These are phyloP conservation scores for Adela reaumurella DNA, from an alignment of 2,888 invertebrate genomes.

Conservation along the genomic window DNA sequence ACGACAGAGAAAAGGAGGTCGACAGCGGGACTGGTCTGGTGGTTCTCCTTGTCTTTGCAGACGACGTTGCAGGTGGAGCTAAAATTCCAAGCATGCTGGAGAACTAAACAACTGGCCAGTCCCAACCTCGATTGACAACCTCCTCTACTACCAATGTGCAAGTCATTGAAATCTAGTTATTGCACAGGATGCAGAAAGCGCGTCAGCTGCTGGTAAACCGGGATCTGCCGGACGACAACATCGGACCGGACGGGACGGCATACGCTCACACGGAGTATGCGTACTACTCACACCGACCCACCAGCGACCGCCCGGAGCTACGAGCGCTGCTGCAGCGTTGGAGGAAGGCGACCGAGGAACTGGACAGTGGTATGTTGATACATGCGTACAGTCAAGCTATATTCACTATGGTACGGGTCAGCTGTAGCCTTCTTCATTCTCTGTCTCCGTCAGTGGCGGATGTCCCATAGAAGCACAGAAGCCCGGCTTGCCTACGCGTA, in stretches of 20 bases:
- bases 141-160: too few species aligned
- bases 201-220: constrained; percentile 63
- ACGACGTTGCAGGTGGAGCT: too few species aligned
- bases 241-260: constrained; percentile 34
- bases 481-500: too few species aligned
- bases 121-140: too few species aligned
- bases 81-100: too few species aligned
- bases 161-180: background rate
- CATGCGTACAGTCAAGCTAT: constrained; percentile 22
- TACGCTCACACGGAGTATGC: constrained; percentile 41
- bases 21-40: too few species aligned
- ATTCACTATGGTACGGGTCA: constrained; percentile 12
- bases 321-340: constrained; percentile 60
- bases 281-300: constrained; percentile 63
- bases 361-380: constrained; percentile 39
- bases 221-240: constrained; percentile 44
- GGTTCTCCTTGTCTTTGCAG: too few species aligned
- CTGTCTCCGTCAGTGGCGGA: constrained; percentile 1
- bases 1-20: too few species aligned
- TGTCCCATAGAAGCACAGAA: too few species aligned
- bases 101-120: too few species aligned
- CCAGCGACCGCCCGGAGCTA: constrained; percentile 60
- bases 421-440: constrained; percentile 19
- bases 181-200: constrained; percentile 39
- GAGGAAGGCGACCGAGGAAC: constrained; percentile 57